Evolutionary conservation across 53 echinoderm and acorn worm species (phyloP).

Genomic region (Mesocentrotus franciscanus): DNA sequence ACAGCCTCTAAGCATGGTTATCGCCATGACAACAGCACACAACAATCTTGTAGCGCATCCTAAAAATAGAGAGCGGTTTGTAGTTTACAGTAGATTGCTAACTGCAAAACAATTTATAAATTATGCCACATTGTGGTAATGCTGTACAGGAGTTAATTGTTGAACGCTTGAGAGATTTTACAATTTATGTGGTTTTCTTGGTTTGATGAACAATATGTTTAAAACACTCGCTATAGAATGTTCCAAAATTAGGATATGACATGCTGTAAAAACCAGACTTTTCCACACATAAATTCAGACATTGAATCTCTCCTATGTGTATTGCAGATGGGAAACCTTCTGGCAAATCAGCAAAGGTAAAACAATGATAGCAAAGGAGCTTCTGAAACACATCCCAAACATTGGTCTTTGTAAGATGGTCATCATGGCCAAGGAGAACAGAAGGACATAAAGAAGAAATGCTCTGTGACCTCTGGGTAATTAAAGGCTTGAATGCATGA

Average conservation of each 20-base stretch:
- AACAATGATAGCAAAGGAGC: not conserved
- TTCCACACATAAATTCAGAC: not conserved
- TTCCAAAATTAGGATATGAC: not conserved
- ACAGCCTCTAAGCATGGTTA: not conserved
- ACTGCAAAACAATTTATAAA: not conserved
- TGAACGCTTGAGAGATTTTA: not conserved
- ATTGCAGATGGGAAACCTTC: too few relatives aligned
- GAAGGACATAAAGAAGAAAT: too few relatives aligned
- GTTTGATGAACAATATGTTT: too few relatives aligned
- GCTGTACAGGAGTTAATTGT: not conserved
- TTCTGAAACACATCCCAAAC: not conserved
- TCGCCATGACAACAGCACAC: slow-evolving; percentile 40
- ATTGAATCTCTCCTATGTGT: not conserved
- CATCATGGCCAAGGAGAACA: not conserved
- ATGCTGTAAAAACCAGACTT: not conserved
- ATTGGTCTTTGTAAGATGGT: not conserved
- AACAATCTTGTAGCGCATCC: not conserved
- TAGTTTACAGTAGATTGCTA: not conserved
- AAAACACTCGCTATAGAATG: not conserved
- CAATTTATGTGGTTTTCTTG: too few relatives aligned
- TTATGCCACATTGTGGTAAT: not conserved
- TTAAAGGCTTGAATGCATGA: not conserved
- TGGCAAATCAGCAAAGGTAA: too few relatives aligned
- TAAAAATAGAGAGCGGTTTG: not conserved
- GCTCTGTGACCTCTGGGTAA: not conserved